Base-by-base conservation (phyloP, 2,888 invertebrate species). In the Orthonevra nobilis region DNA sequence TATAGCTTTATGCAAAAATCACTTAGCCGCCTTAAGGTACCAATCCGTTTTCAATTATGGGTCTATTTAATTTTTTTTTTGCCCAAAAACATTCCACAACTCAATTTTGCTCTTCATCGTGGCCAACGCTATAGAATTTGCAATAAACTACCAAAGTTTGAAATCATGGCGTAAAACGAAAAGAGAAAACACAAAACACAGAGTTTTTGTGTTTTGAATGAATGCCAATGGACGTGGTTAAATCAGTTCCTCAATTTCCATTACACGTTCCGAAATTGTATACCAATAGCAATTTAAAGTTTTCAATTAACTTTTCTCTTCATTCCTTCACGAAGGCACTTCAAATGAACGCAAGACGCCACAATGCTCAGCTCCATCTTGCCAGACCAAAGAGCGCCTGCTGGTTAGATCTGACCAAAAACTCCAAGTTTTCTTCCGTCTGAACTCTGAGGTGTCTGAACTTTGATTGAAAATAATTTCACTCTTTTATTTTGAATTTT, bases 231-330 rank as follows among this genome's bases (percentile, higher is more conserved):
- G 14, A 46, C 10, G 38, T 48, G 23, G 56, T 63, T 48, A 75
- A 75, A 69, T 69, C 63, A 34, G 63, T 69, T 63, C 40, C 52
- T 72, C 64, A 72, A 77, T 72, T 72, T 64, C 64, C 64, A 72
- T 64, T 72, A 72, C 60, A 77, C 75, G 64, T 70, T 52, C 28
- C 36, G 34, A 72, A 72, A 72, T 72, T 79, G 72, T 72, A 79
- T 72, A 79, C 72, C 72, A 60, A 79, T 48, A 79, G 72, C 66
- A 79, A 79, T 66, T 72, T 72, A 66, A 79, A 79, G 77, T 79
- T 79, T 79, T 66, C 72, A 72, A 72, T 72, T 72, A 79, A 79
- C 72, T 79, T 73, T 66, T 14, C 46, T 42, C 44, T 14, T 36
- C 36, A 14, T 30, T 61, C 54, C 30, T n/a, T 23, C 20, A 12